Percentiles rank a stretch among this genome's conserved stretches.
Evolutionary conservation across 2,797 vertebrate genomes (phyloP).

Genomic region (Notamacropus eugenii): DNA sequence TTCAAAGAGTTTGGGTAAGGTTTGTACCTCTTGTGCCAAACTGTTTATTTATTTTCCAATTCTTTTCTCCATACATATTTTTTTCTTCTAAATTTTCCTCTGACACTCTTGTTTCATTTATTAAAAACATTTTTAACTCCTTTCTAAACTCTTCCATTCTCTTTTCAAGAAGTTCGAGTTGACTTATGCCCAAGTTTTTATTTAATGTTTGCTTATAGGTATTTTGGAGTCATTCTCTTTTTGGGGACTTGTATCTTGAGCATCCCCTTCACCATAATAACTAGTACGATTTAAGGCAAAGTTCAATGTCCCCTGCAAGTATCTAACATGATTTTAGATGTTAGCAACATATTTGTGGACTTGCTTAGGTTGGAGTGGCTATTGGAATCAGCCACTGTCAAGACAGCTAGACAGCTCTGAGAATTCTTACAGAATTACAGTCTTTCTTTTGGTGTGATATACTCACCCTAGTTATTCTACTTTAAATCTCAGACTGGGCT

Average conservation of each 20-base stretch:
- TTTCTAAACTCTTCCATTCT: not conserved
- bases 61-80: too few relatives aligned
- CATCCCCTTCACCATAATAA: not conserved
- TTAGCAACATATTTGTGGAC: not conserved
- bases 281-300: not conserved
- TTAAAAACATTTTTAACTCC: not conserved
- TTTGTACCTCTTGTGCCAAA: too few relatives aligned
- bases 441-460: not conserved
- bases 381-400: not conserved
- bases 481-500: not conserved
- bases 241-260: not conserved
- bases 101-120: too few relatives aligned
- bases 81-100: too few relatives aligned
- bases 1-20: too few relatives aligned
- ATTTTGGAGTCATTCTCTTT: not conserved
- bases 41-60: too few relatives aligned
- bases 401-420: not conserved
- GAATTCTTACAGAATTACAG: not conserved
- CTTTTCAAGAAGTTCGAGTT: not conserved
- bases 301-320: not conserved
- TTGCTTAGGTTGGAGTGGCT: not conserved
- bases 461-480: too few relatives aligned
- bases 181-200: too few relatives aligned
- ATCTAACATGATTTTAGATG: not conserved
- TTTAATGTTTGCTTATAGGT: too few relatives aligned